Evolutionary conservation across 2,797 vertebrate species (phyloP), one percentile per base, ranked within the genome.

Genomic region (Okamejei kenojei): DNA sequence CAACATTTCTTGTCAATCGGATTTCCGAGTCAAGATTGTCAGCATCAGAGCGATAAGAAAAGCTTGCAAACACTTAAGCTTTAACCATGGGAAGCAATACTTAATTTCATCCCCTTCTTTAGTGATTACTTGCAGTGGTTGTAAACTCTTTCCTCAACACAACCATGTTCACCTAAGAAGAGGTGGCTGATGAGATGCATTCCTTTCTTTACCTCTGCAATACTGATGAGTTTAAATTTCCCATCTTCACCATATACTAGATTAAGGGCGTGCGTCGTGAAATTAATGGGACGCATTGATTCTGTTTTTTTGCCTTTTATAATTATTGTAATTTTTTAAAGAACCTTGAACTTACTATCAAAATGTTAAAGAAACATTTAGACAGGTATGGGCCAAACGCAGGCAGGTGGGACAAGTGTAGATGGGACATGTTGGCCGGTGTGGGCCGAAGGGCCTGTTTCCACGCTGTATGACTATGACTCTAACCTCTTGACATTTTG

Each of bases 51-150:
- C 38, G 17, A 19, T 15, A 2, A 74, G 38, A 35, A 35, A 74
- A 45, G 23, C 71, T 76, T 23, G 90, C 65, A 71, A 71, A n/a
- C 17, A 21, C 86, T 90, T 71, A 65, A 90, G 26, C 35, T 92
- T 45, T 32, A 76, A 91, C 74, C 23, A 29, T 23, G 26, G 71
- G 45, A 29, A 54, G 68, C 73, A 92, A 76, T 54, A 74, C 35
- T 92, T 92, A n/a, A 23, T 73, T 92, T 92, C 38, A 54, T 54
- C 71, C 73, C 38, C 23, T 54, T 92, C 90, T 7, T 74, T 58
- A n/a, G 38, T 45, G 11, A 23, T 84, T 84, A 26, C 45, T 58
- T 8, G 74, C 54, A 54, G 26, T 73, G 19, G 17, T 90, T 26
- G 1, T 73, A 26, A 54, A 17, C 71, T 54, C 6, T 17, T 54